phyloP scores from a whole-genome alignment of 1,140 invertebrate genomes.

The Microplitis mediator region DNA sequence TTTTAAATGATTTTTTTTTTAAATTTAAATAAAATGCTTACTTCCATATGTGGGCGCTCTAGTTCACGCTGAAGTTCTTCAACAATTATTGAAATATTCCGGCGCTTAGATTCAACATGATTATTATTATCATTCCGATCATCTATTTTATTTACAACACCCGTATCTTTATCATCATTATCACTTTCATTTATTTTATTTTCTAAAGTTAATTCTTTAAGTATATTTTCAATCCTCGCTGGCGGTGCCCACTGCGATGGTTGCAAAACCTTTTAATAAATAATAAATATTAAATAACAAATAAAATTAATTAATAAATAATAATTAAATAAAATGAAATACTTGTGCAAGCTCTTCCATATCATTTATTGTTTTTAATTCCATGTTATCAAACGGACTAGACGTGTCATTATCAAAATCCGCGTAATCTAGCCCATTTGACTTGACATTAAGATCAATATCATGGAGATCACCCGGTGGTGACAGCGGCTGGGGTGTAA shows the following conservation, averaged over 20 bases:
- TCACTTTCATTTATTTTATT: conserved; percentile 28
- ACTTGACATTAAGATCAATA: conserved; percentile 41
- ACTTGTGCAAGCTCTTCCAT: conserved; percentile 81
- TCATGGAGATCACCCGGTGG: conserved; percentile 49
- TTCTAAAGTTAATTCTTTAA: conserved; percentile 46
- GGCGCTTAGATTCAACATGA: conserved; percentile 62
- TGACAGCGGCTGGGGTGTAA: conserved; percentile 52
- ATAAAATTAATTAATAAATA: not conserved
- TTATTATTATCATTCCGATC: conserved; percentile 47
- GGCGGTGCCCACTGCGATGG: conserved; percentile 52
- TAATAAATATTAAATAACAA: conserved; percentile 58
- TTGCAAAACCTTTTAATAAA: conserved; percentile 50
- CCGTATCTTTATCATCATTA: conserved; percentile 38
- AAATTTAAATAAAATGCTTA: conserved; percentile 29
- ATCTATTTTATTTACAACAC: conserved; percentile 40
- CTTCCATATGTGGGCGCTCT: conserved; percentile 61
- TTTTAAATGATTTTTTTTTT: not conserved
- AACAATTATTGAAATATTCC: conserved; percentile 75
- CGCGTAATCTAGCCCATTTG: conserved; percentile 67
- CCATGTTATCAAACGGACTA: conserved; percentile 89
- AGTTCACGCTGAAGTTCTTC: conserved; percentile 74
- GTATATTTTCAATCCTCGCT: conserved; percentile 49
- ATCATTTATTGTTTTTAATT: conserved; percentile 88
- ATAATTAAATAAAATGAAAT: conserved; percentile 42
- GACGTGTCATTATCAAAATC: conserved; percentile 90